Percentiles rank a stretch among this genome's conserved stretches.
These are phyloP conservation scores for Centrocercus urophasianus DNA, from an alignment of 2,113 vertebrate genomes.

Conservation along the genomic window DNA sequence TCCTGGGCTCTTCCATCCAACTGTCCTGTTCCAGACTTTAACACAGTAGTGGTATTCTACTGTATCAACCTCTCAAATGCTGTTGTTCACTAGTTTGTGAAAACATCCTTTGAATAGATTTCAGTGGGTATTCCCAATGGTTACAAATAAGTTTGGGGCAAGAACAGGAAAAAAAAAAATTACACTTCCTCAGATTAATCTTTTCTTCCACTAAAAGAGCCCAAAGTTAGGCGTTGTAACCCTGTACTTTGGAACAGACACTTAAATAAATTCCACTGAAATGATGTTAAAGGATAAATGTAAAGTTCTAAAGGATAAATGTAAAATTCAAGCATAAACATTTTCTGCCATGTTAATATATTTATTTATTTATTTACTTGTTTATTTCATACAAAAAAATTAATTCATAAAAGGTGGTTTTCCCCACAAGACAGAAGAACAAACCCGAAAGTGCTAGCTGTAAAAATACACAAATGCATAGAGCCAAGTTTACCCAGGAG, in stretches of 20 bases:
- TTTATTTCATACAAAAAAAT: neutral
- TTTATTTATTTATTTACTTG: neutral
- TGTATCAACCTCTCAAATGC: neutral
- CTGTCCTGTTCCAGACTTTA: neutral
- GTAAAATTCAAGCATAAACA: neutral
- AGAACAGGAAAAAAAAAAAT: neutral
- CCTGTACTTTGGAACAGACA: neutral
- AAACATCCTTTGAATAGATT: neutral
- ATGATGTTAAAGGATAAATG: neutral
- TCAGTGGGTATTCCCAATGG: neutral
- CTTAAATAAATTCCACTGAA: neutral
- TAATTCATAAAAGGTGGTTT: neutral
- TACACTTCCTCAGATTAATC: neutral
- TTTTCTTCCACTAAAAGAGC: neutral
- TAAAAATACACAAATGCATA: neutral
- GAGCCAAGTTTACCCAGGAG: neutral
- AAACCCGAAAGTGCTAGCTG: neutral
- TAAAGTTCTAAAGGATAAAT: neutral
- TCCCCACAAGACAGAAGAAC: neutral
- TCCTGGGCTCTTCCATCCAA: neutral
- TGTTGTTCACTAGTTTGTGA: neutral
- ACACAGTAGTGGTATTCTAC: fast-evolving
- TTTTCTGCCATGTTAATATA: neutral
- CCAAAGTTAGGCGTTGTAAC: neutral
- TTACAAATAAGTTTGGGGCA: neutral